Conservation (phyloP, 2,113 vertebrate species). For the Psittacula cyanocephala region DNA sequence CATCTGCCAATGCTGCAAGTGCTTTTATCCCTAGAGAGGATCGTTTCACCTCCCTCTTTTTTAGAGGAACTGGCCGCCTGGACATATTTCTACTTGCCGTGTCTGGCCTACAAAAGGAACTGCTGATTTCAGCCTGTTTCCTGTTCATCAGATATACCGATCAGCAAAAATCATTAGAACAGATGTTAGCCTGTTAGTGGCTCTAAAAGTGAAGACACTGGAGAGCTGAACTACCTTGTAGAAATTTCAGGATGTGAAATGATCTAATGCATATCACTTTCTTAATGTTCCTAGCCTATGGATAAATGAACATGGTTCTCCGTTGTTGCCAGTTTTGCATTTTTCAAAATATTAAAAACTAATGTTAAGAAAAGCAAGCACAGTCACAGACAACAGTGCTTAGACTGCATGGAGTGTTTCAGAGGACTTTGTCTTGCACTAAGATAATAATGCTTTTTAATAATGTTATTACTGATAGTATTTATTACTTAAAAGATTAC, state of each 20-base stretch:
- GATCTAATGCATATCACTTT: background rate
- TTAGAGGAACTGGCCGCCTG: background rate
- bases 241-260: background rate
- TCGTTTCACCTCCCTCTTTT: background rate
- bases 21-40: background rate
- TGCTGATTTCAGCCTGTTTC: background rate
- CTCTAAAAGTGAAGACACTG: background rate
- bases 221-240: background rate
- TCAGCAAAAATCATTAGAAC: background rate
- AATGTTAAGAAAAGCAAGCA: background rate
- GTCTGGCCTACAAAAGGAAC: background rate
- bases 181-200: background rate
- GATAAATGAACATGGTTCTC: background rate
- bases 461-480: background rate
- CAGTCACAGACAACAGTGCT: background rate
- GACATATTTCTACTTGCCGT: background rate
- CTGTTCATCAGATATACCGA: background rate
- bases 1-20: background rate
- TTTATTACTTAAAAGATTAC: background rate
- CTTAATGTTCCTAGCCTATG: background rate
- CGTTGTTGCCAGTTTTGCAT: background rate
- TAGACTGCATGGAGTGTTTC: background rate
- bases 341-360: background rate
- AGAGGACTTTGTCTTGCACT: background rate
- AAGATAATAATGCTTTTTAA: background rate